These are phyloP conservation scores for Varecia variegata DNA, from an alignment of 2,797 vertebrate genomes.

Conservation along the genomic window DNA sequence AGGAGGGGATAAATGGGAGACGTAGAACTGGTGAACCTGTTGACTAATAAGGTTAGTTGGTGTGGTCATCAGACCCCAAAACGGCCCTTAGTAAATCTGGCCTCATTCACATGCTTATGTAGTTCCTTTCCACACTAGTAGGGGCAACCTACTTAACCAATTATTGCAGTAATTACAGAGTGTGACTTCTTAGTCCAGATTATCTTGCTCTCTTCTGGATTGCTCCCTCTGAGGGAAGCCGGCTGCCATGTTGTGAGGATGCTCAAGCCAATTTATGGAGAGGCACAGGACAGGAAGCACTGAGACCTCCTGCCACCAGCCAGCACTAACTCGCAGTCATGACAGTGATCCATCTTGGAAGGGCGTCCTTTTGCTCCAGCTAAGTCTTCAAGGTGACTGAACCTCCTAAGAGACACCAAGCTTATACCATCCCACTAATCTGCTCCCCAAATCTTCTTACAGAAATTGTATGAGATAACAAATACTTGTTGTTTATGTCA, in stretches of 20 bases:
- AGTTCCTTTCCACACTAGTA: too few species aligned
- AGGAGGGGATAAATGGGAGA: background rate
- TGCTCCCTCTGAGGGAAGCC: too few species aligned
- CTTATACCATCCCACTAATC: background rate
- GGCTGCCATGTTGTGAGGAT: background rate
- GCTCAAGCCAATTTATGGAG: too few species aligned
- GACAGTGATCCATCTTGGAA: background rate
- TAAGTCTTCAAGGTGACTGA: background rate
- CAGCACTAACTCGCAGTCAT: too few species aligned
- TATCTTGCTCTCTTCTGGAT: background rate
- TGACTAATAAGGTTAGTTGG: background rate
- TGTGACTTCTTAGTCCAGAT: background rate
- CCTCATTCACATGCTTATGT: background rate
- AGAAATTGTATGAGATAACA: background rate
- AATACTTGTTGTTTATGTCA: background rate
- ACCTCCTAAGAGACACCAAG: background rate
- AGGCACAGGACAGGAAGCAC: background rate
- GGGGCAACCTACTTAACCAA: background rate
- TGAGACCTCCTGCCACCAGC: background rate
- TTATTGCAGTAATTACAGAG: background rate
- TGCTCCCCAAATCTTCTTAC: background rate
- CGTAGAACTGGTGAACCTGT: background rate
- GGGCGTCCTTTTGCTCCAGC: background rate
- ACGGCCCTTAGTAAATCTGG: background rate
- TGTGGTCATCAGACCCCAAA: fast-evolving